phyloP scores from a whole-genome alignment of 2,797 vertebrate species.

The Pipistrellus nathusii region DNA sequence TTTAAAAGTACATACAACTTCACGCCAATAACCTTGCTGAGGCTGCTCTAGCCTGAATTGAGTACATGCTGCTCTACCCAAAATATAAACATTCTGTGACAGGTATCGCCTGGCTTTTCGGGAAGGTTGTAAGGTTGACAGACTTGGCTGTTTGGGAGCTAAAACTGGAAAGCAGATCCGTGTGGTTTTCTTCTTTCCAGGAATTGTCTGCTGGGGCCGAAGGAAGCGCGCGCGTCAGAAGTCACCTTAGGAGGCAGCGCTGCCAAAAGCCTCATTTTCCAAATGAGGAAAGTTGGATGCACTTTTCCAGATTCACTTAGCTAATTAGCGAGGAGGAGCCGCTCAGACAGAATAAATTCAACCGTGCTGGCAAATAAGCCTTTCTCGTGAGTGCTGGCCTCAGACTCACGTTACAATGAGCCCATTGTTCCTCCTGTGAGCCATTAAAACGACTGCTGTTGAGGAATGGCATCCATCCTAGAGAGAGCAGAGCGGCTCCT shows the following conservation, averaged over 20 bases:
- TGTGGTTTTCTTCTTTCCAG: not conserved
- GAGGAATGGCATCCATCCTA: not conserved
- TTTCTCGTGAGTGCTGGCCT: not conserved
- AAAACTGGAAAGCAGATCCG: not conserved
- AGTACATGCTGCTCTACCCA: not conserved
- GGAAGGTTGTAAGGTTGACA: not conserved
- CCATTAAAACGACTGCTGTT: not conserved
- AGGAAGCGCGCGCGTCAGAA: not conserved
- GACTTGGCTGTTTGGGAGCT: not conserved
- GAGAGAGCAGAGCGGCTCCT: not conserved
- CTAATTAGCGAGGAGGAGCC: slow-evolving; percentile 21
- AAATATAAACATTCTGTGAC: not conserved
- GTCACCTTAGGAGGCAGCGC: not conserved
- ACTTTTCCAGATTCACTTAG: slow-evolving; percentile 32
- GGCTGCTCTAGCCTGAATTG: not conserved
- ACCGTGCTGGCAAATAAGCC: not conserved
- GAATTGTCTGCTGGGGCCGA: not conserved
- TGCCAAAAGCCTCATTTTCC: slow-evolving; percentile 45
- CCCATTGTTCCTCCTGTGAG: not conserved
- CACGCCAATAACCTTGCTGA: not conserved
- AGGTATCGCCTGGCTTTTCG: not conserved
- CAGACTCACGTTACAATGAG: not conserved
- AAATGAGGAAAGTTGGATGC: not conserved
- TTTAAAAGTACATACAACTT: not conserved
- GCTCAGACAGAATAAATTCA: not conserved